phyloP scores from a whole-genome alignment of 2,113 vertebrate genomes.

The Gorsachius goisagi region DNA sequence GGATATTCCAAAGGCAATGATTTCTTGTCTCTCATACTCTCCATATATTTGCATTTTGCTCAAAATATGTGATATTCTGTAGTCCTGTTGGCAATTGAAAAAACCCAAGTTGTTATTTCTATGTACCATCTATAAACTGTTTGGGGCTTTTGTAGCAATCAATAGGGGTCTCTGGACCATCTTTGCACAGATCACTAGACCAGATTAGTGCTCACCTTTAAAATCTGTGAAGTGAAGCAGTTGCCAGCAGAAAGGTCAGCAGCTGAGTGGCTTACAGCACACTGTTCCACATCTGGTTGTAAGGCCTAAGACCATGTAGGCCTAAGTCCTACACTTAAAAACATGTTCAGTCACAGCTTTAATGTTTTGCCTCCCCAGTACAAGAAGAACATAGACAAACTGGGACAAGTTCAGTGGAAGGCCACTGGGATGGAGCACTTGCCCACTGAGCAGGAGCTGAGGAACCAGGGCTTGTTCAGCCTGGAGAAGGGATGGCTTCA shows the following conservation, averaged over 20 bases:
- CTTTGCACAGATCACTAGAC: background rate
- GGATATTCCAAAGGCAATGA: background rate
- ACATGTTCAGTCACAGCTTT: background rate
- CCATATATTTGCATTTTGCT: background rate
- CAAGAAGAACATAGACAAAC: background rate
- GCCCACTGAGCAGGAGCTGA: background rate
- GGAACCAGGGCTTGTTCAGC: background rate
- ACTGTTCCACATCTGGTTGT: background rate
- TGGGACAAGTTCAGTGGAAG: background rate
- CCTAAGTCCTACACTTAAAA: background rate
- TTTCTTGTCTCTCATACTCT: background rate
- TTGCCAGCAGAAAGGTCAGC: background rate
- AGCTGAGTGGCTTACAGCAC: background rate
- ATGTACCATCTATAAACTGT: background rate
- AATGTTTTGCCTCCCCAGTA: background rate
- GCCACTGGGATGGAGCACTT: fast-evolving
- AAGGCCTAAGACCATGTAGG: background rate
- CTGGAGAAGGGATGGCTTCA: background rate
- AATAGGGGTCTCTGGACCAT: background rate
- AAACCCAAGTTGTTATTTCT: background rate
- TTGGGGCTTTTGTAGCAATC: background rate
- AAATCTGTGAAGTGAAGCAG: background rate
- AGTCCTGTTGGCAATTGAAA: background rate
- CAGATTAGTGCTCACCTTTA: background rate
- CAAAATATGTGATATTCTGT: background rate